A percentile compares a stretch with the other conserved stretches of the same genome.
These are phyloP conservation scores for Mythimna ferrago DNA, from an alignment of 2,888 invertebrate genomes.

Conservation along the genomic window DNA sequence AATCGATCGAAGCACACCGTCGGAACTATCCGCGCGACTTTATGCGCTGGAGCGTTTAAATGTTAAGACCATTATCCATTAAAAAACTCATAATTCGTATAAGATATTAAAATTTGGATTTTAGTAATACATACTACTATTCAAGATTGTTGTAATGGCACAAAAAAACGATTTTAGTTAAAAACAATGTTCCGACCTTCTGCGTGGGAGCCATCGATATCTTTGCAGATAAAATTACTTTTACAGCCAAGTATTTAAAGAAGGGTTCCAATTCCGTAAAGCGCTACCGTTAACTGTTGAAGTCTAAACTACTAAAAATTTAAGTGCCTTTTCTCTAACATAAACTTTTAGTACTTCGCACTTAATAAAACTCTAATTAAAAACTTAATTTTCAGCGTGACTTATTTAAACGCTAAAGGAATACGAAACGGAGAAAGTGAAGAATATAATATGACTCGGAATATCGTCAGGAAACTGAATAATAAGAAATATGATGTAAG, in stretches of 20 bases:
- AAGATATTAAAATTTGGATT: no score
- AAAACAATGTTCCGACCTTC: no score
- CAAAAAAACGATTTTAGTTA: no score
- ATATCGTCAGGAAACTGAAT: slow-evolving; percentile 36
- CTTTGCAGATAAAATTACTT: not conserved
- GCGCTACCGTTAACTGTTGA: slow-evolving; percentile 18
- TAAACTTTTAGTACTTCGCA: slow-evolving; percentile 40
- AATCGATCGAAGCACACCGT: no score
- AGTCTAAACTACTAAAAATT: slow-evolving; percentile 34
- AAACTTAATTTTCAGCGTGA: slow-evolving; percentile 46
- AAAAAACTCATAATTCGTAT: no score
- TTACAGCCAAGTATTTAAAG: not conserved
- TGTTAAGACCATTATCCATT: no score
- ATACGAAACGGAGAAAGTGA: not conserved
- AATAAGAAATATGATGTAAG: slow-evolving; percentile 64
- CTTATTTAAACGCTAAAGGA: slow-evolving; percentile 12
- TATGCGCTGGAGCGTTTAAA: no score
- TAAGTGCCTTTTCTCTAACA: slow-evolving; percentile 9
- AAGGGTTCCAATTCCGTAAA: slow-evolving; percentile 11
- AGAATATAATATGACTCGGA: slow-evolving; percentile 55
- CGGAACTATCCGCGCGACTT: no score
- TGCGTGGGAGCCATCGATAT: no score
- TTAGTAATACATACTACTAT: no score
- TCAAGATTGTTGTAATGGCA: no score
- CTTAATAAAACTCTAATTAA: slow-evolving; percentile 41